Evolutionary conservation across 2,888 invertebrate species (phyloP).

Genomic region (Tuberolachnus salignus): DNA sequence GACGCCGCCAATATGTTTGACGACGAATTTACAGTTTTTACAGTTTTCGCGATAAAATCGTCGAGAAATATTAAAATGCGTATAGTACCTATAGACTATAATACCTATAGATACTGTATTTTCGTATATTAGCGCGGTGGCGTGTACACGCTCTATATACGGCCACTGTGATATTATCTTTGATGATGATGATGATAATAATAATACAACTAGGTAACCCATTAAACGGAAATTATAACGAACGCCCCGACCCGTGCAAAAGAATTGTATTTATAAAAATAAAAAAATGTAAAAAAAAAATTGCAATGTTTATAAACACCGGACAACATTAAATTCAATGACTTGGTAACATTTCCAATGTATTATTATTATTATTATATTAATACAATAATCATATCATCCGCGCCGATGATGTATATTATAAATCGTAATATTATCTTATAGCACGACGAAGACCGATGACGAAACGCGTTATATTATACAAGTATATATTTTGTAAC

Average conservation of each 20-base stretch:
- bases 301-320: neutral
- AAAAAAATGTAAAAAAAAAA: neutral
- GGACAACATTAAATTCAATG: constrained; percentile 40
- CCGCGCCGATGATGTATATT: neutral
- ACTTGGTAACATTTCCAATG: constrained; percentile 24
- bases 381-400: neutral
- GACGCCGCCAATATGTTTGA: neutral
- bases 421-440: too few relatives aligned
- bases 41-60: constrained; percentile 26
- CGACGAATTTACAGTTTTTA: neutral
- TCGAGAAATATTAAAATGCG: constrained; percentile 33
- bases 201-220: neutral
- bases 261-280: constrained; percentile 7
- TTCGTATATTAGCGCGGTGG: neutral
- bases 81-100: too few relatives aligned
- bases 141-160: constrained; percentile 50
- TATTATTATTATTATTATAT: constrained; percentile 8
- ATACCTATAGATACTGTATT: neutral
- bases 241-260: constrained; percentile 4
- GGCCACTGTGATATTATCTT: neutral
- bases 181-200: constrained; percentile 9
- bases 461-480: constrained; percentile 15
- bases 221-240: constrained; percentile 32
- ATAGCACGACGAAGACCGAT: constrained; percentile 2
- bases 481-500: constrained; percentile 23